Evolutionary conservation across 2,888 invertebrate species (phyloP).

Genomic region (Patella depressa): DNA sequence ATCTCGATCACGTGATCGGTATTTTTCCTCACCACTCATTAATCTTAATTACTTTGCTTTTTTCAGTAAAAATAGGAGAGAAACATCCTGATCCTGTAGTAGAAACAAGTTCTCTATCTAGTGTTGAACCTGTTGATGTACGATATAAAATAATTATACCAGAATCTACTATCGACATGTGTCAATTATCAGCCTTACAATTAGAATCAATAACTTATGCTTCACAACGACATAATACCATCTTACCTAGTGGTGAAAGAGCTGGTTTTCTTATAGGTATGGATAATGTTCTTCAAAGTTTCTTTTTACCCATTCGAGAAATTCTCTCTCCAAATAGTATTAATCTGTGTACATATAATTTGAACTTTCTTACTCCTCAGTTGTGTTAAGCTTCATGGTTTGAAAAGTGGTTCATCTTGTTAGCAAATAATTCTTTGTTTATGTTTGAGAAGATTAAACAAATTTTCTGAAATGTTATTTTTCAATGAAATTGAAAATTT

Average conservation of each 20-base stretch:
- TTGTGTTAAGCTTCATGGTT: too few species aligned
- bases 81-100: slow-evolving; percentile 99
- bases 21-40: neutral
- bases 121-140: slow-evolving; percentile 94
- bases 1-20: too few species aligned
- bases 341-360: too few species aligned
- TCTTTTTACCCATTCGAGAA: neutral
- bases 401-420: too few species aligned
- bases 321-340: too few species aligned
- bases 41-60: slow-evolving; percentile 28
- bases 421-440: too few species aligned
- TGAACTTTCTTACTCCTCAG: too few species aligned
- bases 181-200: slow-evolving; percentile 93
- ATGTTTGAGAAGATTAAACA: too few species aligned
- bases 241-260: slow-evolving; percentile 88
- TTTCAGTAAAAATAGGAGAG: slow-evolving; percentile 88
- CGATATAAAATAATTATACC: slow-evolving; percentile 82
- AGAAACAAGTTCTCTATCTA: slow-evolving; percentile 96
- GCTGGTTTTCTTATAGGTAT: slow-evolving; percentile 95
- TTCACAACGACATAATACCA: slow-evolving; percentile 93
- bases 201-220: slow-evolving; percentile 97
- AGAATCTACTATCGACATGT: slow-evolving; percentile 83
- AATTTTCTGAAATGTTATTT: too few species aligned
- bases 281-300: neutral
- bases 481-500: too few species aligned